phyloP scores from a whole-genome alignment of 2,797 vertebrate species.

The Periophthalmus magnuspinnatus region DNA sequence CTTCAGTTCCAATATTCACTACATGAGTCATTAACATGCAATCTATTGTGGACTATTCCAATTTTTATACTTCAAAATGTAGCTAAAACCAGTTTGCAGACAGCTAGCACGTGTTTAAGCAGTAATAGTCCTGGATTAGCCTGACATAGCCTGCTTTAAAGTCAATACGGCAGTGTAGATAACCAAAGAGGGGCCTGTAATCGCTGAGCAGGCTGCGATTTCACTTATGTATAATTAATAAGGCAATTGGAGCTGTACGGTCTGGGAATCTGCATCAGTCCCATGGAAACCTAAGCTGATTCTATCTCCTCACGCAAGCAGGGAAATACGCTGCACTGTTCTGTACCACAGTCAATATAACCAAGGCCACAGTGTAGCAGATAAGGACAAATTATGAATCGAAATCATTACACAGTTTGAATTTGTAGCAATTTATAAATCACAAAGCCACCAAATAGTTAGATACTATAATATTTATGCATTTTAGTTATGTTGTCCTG shows the following conservation, averaged over 20 bases:
- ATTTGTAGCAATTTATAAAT: not conserved
- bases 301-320: not conserved
- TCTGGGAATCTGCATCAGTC: not conserved
- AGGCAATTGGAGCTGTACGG: constrained; percentile 6
- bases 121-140: constrained; percentile 7
- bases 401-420: not conserved
- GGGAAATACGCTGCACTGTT: not conserved
- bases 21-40: constrained; percentile 18
- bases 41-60: constrained; percentile 21
- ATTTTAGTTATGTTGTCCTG: too few species aligned
- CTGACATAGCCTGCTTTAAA: not conserved
- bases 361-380: not conserved
- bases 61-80: constrained; percentile 1
- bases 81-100: constrained; percentile 7
- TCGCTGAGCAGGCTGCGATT: constrained; percentile 25
- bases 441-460: not conserved
- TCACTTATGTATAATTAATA: constrained; percentile 58
- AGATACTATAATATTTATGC: not conserved
- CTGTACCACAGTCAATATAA: not conserved
- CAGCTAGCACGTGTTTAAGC: constrained; percentile 9
- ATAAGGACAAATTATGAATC: not conserved
- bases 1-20: not conserved
- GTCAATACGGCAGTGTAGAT: constrained; percentile 21
- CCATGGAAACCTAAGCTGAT: not conserved
- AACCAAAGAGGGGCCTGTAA: constrained; percentile 8